phyloP scores from a whole-genome alignment of 2,797 vertebrate genomes.

The Aplochiton taeniatus region DNA sequence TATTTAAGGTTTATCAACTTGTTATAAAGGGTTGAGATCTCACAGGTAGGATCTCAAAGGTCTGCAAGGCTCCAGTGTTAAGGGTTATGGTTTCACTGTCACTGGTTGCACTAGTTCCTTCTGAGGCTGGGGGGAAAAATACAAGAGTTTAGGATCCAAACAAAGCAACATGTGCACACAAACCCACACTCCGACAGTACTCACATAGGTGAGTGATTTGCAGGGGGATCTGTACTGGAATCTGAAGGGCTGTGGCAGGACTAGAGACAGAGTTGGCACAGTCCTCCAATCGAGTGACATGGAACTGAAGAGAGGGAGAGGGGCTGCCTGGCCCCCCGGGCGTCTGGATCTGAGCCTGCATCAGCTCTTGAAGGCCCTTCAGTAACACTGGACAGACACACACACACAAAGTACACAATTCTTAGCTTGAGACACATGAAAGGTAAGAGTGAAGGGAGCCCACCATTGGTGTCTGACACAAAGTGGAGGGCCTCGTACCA shows the following conservation, averaged over 20 bases:
- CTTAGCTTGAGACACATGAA: not conserved
- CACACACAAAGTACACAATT: constrained; percentile 2
- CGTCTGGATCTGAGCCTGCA: constrained; percentile 81
- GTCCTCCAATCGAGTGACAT: constrained; percentile 89
- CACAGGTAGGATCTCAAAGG: constrained; percentile 97
- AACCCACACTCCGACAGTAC: constrained; percentile 41
- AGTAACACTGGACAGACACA: constrained; percentile 82
- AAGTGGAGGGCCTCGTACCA: constrained; percentile 61
- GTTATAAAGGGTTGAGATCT: constrained; percentile 56
- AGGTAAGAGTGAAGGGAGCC: not conserved
- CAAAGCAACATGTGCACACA: not conserved
- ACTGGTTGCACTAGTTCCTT: constrained; percentile 75
- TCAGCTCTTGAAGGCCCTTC: constrained; percentile 93
- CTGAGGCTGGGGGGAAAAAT: constrained; percentile 58
- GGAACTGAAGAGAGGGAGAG: constrained; percentile 83
- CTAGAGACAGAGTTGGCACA: constrained; percentile 69
- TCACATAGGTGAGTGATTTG: constrained; percentile 97
- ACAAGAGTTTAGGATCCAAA: not conserved
- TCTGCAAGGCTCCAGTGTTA: constrained; percentile 90
- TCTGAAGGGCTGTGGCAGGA: constrained; percentile 89
- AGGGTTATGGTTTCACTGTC: constrained; percentile 92
- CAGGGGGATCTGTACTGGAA: constrained; percentile 96
- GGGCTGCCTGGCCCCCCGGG: constrained; percentile 58
- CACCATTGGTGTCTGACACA: not conserved
- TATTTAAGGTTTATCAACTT: no score